Base-by-base conservation (phyloP, 2,888 invertebrate species). In the Amiota mariae region DNA sequence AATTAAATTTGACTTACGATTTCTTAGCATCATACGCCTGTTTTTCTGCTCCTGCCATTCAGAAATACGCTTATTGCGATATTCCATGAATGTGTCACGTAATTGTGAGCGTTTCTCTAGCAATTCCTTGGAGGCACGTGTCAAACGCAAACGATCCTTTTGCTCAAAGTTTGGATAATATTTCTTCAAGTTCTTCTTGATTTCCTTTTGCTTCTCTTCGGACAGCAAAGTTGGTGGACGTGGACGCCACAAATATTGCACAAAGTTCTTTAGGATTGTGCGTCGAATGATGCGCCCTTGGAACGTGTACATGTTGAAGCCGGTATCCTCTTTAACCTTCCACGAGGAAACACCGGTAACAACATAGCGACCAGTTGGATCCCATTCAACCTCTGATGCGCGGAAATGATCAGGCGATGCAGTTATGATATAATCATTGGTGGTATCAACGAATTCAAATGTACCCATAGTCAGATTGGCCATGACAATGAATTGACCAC, bases 271-370 rank as follows among this genome's bases (percentile, higher is more conserved):
- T 81, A 98, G 92, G 90, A 96, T 95, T 77, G 97, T 95, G 85
- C 98, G 92, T 78, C 92, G 91, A 70, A 93, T 89, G 54, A 93
- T 93, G 87, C 93, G 93, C 67, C 94, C 94, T 91, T 99, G 99
- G 94, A 99, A 99, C 51, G 97, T 97, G 96, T 98, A 98, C 87
- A 99, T 94, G 93, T 98, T 97, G 91, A 97, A 99, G 2, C 98
- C 98, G 76, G 92, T 92, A 89, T 95, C 95, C 82, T 97, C 97
- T 91, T 97, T 98, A 77, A 97, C 96, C 87, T 97, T 98, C 94
- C 98, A 98, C 77, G 95, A 95, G 1, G 98, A 98, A 18, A 98
- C 98, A 0, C 95, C 97, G 0, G 98, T 98, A 71, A 96, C 96
- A 13, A 99, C 97, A 87, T 97, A 99, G 77, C 99, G 93, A 1